phyloP scores from a whole-genome alignment of 2,888 invertebrate genomes.

The Muscina levida region DNA sequence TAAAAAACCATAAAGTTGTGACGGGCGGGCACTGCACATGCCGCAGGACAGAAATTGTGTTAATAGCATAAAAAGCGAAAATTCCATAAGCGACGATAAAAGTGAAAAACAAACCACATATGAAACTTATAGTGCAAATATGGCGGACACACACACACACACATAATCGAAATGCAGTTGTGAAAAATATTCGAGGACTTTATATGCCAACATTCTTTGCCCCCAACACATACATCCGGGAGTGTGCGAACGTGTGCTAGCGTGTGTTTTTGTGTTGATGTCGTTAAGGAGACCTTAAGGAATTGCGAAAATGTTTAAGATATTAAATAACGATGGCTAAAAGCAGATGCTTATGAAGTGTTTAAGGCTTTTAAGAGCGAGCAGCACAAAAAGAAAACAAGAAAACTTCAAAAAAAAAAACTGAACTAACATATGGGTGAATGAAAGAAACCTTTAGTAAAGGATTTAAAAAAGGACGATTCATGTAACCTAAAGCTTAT shows the following conservation, averaged over 20 bases:
- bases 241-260: too few relatives aligned
- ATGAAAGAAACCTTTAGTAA: too few relatives aligned
- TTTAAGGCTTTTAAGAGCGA: conserved; percentile 46
- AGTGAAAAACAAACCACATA: neutral
- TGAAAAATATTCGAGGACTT: conserved; percentile 11
- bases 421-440: too few relatives aligned
- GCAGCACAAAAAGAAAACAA: too few relatives aligned
- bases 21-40: neutral
- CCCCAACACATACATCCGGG: neutral
- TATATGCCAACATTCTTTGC: neutral
- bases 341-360: conserved; percentile 54
- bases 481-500: too few relatives aligned
- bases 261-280: neutral
- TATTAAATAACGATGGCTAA: conserved; percentile 55
- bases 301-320: conserved; percentile 42
- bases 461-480: too few relatives aligned
- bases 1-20: neutral
- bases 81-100: conserved; percentile 26
- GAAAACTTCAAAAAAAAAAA: too few relatives aligned
- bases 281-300: conserved; percentile 6
- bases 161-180: conserved; percentile 10
- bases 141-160: neutral
- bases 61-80: conserved; percentile 26
- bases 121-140: neutral
- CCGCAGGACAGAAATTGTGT: neutral